Evolutionary conservation across 2,113 vertebrate genomes (phyloP), one percentile per base, ranked within the genome.

Genomic region (Pteruthius melanotis): DNA sequence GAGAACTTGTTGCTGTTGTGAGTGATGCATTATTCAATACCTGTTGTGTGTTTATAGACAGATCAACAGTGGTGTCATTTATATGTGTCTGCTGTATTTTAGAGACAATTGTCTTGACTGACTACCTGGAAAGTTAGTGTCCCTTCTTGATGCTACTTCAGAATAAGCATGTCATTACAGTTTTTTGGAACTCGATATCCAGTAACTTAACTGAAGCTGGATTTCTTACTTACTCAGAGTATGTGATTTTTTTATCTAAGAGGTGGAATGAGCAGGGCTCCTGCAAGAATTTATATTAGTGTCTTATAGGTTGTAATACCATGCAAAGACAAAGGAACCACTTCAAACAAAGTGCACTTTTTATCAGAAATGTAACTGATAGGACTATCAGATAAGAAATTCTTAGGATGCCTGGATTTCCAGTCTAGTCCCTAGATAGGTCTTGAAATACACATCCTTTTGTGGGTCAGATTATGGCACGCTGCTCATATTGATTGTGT

Each of bases 11-110:
- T 87, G 45, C 47, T 66, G 10, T 63, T 84, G 15, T 20, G 30
- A 20, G 10, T 30, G 30, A 22, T 56, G 14, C 3, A 0, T 65
- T 63, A 20, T 0, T 6, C 24, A 53, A 7, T 42, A 57, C 6
- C 8, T 75, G 5, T 49, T 53, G 10, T 61, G 11, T 65, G 11
- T 49, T 74, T 30, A 10, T 47, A 40, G n/a, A 4, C 0, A 69
- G 4, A 28, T 33, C 14, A 40, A 10, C 17, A 50, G 26, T 42
- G 18, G 4, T 71, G 30, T 75, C 24, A 42, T 15, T 33, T 45
- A 13, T 84, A 3, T 24, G 21, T 26, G 7, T 40, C 22, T 74
- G 24, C 30, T 16, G 0, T 66, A 27, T 69, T 83, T 84, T 44
- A 52, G 28, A 42, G 18, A 13, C 3, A 15, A 1, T 54, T 64